Conservation (phyloP, 2,113 vertebrate genomes). For the Amia ocellicauda region DNA sequence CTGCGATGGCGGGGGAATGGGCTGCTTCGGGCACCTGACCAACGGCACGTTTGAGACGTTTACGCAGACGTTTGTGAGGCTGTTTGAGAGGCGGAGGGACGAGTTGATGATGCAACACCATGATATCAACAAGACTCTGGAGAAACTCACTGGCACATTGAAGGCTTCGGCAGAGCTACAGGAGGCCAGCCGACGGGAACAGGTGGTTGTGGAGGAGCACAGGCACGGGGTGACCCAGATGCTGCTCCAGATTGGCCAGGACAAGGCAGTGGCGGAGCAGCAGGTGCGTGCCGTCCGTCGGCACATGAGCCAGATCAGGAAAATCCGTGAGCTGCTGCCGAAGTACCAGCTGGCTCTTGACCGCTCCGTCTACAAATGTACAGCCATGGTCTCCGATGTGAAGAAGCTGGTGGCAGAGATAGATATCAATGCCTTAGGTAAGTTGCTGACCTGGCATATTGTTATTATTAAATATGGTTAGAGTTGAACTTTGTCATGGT, state of each 20-base stretch:
- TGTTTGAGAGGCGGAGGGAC: slow-evolving; percentile 9
- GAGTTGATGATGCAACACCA: slow-evolving; percentile 10
- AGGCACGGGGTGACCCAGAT: slow-evolving; percentile 25
- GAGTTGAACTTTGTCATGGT: too few relatives aligned
- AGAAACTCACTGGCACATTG: slow-evolving; percentile 12
- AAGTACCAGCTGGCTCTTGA: slow-evolving; percentile 27
- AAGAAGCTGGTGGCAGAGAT: slow-evolving; percentile 25
- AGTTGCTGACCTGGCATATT: not conserved
- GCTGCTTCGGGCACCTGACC: slow-evolving; percentile 20
- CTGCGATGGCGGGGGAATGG: not conserved
- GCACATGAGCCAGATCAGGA: slow-evolving; percentile 26
- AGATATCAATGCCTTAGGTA: slow-evolving; percentile 24
- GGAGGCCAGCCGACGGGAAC: slow-evolving; percentile 18
- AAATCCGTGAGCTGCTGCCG: slow-evolving; percentile 15
- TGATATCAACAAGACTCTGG: slow-evolving; percentile 6
- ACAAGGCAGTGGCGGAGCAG: slow-evolving; percentile 30
- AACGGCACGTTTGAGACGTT: slow-evolving; percentile 27
- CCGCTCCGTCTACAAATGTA: slow-evolving; percentile 25
- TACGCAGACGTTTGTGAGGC: slow-evolving; percentile 15
- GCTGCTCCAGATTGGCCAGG: slow-evolving; percentile 26
- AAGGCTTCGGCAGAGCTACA: slow-evolving; percentile 20
- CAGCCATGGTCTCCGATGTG: slow-evolving; percentile 20
- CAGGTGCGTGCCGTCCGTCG: slow-evolving; percentile 19
- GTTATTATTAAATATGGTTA: not conserved
- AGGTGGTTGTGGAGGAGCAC: slow-evolving; percentile 23